Evolutionary conservation across 2,888 invertebrate species (phyloP).

Genomic region (Athetis lepigone): DNA sequence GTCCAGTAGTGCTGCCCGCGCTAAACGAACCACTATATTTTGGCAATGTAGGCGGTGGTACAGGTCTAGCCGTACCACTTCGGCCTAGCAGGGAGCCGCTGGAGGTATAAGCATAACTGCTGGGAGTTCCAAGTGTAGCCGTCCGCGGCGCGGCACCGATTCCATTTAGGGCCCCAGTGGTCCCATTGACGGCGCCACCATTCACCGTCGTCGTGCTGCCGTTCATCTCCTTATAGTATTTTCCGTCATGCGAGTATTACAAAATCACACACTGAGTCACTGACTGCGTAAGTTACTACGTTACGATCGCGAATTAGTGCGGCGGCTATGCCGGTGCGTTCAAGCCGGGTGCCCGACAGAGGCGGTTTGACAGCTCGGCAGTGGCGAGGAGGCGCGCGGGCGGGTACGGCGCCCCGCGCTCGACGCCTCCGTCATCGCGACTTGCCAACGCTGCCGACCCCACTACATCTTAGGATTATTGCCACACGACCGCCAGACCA

Average conservation of each 20-base stretch:
- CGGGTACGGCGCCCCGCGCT: slow-evolving; percentile 81
- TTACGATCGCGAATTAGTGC: slow-evolving; percentile 81
- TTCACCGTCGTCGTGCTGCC: slow-evolving; percentile 90
- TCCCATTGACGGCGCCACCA: slow-evolving; percentile 87
- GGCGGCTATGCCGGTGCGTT: slow-evolving; percentile 83
- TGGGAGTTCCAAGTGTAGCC: slow-evolving; percentile 89
- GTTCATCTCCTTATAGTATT: slow-evolving; percentile 86
- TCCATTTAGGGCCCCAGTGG: slow-evolving; percentile 84
- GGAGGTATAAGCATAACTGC: slow-evolving; percentile 92
- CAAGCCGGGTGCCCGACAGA: slow-evolving; percentile 88
- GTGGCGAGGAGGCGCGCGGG: slow-evolving; percentile 84
- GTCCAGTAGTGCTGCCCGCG: slow-evolving; percentile 92
- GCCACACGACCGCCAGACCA: slow-evolving; percentile 77
- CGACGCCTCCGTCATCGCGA: slow-evolving; percentile 77
- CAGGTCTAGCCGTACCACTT: slow-evolving; percentile 92
- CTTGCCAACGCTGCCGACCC: slow-evolving; percentile 75
- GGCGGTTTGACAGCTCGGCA: slow-evolving; percentile 89
- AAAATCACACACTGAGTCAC: slow-evolving; percentile 86
- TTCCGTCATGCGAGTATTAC: slow-evolving; percentile 86
- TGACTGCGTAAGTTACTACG: slow-evolving; percentile 77
- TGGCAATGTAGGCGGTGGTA: slow-evolving; percentile 94
- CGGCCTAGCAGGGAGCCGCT: slow-evolving; percentile 91
- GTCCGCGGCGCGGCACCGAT: slow-evolving; percentile 87
- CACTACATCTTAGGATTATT: slow-evolving; percentile 80
- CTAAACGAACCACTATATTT: slow-evolving; percentile 95